Percentiles rank a stretch among this genome's conserved stretches.
Evolutionary conservation across 37 sponge, comb jelly and placozoan species (phyloP).

Genomic region (Aplysina aerophoba): DNA sequence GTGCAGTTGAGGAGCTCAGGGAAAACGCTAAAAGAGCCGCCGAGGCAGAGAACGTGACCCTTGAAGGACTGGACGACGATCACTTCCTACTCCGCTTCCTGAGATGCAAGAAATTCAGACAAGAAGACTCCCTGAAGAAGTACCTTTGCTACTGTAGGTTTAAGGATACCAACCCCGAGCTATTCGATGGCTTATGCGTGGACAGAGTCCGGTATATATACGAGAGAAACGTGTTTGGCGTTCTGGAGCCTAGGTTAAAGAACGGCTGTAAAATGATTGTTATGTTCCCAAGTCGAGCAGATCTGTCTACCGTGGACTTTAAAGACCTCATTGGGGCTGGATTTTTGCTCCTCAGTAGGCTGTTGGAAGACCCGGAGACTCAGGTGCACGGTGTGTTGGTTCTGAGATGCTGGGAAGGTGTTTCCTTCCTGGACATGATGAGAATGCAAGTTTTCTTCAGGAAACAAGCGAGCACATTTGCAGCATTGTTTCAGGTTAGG

Average conservation of each 20-base stretch:
- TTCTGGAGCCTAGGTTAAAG: background rate
- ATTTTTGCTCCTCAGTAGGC: slow-evolving; percentile 48
- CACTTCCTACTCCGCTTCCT: slow-evolving; percentile 10
- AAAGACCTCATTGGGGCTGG: slow-evolving; percentile 15
- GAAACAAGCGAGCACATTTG: slow-evolving; percentile 11
- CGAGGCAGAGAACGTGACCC: background rate
- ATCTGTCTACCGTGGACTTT: background rate
- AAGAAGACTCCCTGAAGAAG: slow-evolving; percentile 19
- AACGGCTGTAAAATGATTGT: slow-evolving; percentile 11
- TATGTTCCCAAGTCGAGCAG: background rate
- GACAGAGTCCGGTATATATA: slow-evolving; percentile 19
- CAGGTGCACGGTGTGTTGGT: slow-evolving; percentile 65
- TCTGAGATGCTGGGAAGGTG: slow-evolving; percentile 38
- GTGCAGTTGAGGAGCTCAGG: background rate
- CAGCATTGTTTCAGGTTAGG: slow-evolving; percentile 49
- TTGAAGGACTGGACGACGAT: slow-evolving; percentile 27
- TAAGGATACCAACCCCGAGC: slow-evolving; percentile 6
- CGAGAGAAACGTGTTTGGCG: background rate
- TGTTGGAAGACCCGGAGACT: slow-evolving; percentile 74
- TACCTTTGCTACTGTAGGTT: slow-evolving; percentile 18
- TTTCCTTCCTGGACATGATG: slow-evolving; percentile 42
- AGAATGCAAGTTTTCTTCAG: slow-evolving; percentile 31
- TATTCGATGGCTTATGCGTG: slow-evolving; percentile 20
- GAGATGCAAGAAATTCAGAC: slow-evolving; percentile 19
- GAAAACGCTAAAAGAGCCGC: background rate